Conservation (phyloP, 2,797 vertebrate species). For the Apodemus agrarius region DNA sequence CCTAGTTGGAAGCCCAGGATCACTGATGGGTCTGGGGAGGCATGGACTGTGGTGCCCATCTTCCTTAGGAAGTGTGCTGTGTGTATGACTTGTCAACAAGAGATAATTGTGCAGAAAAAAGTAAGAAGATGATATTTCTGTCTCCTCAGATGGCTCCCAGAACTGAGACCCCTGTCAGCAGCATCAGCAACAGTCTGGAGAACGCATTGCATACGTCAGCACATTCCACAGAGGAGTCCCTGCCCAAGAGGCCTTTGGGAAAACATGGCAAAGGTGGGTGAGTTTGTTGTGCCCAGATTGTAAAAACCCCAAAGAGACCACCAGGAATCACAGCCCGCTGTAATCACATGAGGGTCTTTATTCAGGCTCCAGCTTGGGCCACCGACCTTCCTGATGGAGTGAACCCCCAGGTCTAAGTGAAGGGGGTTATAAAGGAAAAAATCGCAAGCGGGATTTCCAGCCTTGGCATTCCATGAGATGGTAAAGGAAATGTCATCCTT, state of each 20-base stretch:
- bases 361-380: no score
- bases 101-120: constrained; percentile 12
- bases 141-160: constrained; percentile 88
- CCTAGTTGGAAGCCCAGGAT: not conserved
- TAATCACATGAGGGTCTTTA: no score
- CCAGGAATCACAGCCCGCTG: no score
- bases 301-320: no score
- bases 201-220: constrained; percentile 88
- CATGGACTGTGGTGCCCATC: not conserved
- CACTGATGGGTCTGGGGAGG: not conserved
- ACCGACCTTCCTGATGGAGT: no score
- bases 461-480: no score
- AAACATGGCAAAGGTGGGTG: constrained; percentile 92
- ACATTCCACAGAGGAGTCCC: constrained; percentile 89
- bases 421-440: no score
- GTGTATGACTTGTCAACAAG: not conserved
- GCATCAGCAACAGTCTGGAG: constrained; percentile 88
- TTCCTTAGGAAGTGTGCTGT: not conserved
- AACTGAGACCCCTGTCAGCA: constrained; percentile 85
- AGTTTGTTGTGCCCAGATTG: constrained; percentile 53
- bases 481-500: no score
- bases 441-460: no score
- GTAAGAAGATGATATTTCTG: constrained; percentile 56
- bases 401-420: no score
- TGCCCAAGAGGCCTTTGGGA: constrained; percentile 89